Evolutionary conservation across 1,140 invertebrate species (phyloP).

Genomic region (Sycophila sp.): DNA sequence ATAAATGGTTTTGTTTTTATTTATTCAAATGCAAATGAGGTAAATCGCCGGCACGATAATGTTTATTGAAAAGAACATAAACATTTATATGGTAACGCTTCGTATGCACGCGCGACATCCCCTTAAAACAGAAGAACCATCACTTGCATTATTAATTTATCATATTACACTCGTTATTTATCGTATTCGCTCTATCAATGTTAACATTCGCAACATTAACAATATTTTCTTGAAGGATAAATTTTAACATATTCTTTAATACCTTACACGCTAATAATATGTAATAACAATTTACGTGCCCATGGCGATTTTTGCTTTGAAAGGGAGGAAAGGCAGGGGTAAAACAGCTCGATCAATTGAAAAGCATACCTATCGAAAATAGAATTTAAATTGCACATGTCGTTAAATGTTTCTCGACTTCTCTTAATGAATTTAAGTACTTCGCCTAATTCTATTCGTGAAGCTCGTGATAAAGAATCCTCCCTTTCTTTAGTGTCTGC

Average conservation of each 20-base stretch:
- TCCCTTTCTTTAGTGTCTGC: not conserved
- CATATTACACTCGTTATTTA: not conserved
- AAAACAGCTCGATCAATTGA: not conserved
- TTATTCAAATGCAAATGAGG: no score
- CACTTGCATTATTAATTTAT: no score
- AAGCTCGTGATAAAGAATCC: not conserved
- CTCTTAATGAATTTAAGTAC: not conserved
- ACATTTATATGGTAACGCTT: no score
- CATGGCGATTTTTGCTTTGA: not conserved
- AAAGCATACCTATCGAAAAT: conserved; percentile 11
- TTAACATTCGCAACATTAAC: not conserved
- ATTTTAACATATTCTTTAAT: not conserved
- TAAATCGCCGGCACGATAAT: no score
- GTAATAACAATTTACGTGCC: not conserved
- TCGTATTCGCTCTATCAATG: no score
- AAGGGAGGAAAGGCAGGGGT: not conserved
- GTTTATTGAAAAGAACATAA: no score
- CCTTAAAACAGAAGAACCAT: no score
- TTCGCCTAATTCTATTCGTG: not conserved
- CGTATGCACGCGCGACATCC: no score
- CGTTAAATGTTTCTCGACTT: not conserved
- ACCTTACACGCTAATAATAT: not conserved
- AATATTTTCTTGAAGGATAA: not conserved
- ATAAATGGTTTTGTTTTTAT: no score
- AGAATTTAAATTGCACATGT: not conserved